Evolutionary conservation across 2,113 vertebrate species (phyloP).

Genomic region (Lasiurus cinereus): DNA sequence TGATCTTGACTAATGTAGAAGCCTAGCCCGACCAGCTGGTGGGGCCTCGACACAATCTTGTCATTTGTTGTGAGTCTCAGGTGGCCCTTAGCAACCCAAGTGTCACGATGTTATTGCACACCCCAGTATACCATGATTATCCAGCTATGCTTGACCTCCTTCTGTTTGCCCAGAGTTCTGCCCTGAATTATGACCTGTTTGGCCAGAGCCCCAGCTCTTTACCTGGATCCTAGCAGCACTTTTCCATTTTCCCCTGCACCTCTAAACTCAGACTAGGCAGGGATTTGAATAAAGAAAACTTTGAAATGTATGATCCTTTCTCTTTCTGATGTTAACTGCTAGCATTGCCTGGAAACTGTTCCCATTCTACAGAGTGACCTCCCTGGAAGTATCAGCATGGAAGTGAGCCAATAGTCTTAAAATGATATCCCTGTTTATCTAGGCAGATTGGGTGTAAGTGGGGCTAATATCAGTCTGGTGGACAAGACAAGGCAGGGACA

Average conservation of each 20-base stretch:
- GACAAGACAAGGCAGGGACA: background rate
- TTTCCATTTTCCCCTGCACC: background rate
- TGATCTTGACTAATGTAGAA: background rate
- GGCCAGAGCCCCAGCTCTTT: conserved; percentile 11
- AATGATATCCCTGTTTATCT: conserved; percentile 51
- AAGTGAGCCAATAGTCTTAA: conserved; percentile 51
- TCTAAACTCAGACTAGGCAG: conserved; percentile 13
- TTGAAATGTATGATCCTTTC: background rate
- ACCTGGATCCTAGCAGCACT: background rate
- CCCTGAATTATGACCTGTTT: conserved; percentile 7
- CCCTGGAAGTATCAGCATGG: conserved; percentile 26
- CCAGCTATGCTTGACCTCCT: background rate
- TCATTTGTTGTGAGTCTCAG: conserved; percentile 8
- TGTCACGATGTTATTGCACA: background rate
- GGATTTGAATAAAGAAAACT: conserved; percentile 48
- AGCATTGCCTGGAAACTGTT: conserved; percentile 18
- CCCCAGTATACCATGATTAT: background rate
- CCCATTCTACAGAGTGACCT: background rate
- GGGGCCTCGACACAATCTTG: background rate
- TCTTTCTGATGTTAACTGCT: background rate
- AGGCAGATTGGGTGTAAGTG: background rate
- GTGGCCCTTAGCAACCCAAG: background rate
- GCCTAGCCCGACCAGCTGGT: background rate
- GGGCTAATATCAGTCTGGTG: background rate
- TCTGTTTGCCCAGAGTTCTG: background rate